These are phyloP conservation scores for Agonopterix heracliana DNA, from an alignment of 2,888 invertebrate genomes.

Conservation along the genomic window DNA sequence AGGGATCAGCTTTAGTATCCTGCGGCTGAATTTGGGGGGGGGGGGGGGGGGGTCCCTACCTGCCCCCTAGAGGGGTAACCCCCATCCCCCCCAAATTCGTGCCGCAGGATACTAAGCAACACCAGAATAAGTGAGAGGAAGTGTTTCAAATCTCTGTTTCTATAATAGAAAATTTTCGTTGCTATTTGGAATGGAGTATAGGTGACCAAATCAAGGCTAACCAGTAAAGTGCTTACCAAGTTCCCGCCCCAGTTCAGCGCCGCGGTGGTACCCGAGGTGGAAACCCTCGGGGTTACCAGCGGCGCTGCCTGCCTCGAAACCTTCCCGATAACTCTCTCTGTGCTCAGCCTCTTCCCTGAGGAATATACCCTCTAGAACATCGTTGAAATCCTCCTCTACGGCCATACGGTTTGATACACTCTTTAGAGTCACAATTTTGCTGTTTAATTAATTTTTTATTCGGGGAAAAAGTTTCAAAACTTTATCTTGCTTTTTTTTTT, in stretches of 20 bases:
- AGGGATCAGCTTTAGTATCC: too few relatives aligned
- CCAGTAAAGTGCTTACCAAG: slow-evolving; percentile 52
- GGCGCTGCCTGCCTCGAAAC: slow-evolving; percentile 76
- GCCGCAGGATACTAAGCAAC: not conserved
- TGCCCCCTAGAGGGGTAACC: too few relatives aligned
- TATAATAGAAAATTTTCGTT: too few relatives aligned
- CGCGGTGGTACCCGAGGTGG: slow-evolving; percentile 86
- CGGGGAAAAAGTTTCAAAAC: too few relatives aligned
- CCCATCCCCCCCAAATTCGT: too few relatives aligned
- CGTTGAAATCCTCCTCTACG: slow-evolving; percentile 81
- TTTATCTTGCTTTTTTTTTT: too few relatives aligned
- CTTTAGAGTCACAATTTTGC: too few relatives aligned
- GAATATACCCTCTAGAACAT: slow-evolving; percentile 82
- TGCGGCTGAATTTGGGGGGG: too few relatives aligned
- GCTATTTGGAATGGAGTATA: too few relatives aligned
- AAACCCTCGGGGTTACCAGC: slow-evolving; percentile 82
- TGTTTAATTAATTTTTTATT: slow-evolving; percentile 7
- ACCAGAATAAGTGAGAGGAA: too few relatives aligned
- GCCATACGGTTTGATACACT: slow-evolving; percentile 36
- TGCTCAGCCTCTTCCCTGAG: slow-evolving; percentile 81
- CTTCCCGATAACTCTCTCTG: slow-evolving; percentile 80
- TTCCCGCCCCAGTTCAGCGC: slow-evolving; percentile 84
- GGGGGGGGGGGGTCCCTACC: too few relatives aligned
- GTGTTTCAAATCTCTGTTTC: too few relatives aligned
- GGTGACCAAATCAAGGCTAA: not conserved